phyloP scores from a whole-genome alignment of 2,888 invertebrate genomes.

The Chalcis sispes region DNA sequence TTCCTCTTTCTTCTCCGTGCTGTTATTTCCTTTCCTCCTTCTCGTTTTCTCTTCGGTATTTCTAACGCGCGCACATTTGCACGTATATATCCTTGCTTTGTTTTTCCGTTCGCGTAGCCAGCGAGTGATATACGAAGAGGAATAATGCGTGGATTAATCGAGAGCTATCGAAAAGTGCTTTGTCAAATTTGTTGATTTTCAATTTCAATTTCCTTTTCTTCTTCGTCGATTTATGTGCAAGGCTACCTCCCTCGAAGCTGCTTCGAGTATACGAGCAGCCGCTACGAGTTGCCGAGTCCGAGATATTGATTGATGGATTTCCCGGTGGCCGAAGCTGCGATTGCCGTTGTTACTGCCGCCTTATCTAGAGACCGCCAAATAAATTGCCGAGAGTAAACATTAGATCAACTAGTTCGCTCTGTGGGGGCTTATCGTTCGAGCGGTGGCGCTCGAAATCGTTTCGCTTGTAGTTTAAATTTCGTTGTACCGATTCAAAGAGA shows the following conservation, averaged over 20 bases:
- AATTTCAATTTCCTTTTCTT: neutral
- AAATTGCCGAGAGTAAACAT: too few relatives aligned
- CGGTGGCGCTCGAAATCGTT: too few relatives aligned
- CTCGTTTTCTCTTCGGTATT: neutral
- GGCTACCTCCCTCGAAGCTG: too few relatives aligned
- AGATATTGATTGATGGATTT: slow-evolving; percentile 31
- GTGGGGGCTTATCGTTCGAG: too few relatives aligned
- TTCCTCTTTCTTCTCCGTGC: neutral
- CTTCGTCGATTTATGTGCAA: neutral
- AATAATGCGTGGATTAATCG: slow-evolving; percentile 21
- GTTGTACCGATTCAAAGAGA: too few relatives aligned
- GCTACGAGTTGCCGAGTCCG: neutral
- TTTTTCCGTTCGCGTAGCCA: neutral
- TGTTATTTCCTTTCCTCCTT: neutral
- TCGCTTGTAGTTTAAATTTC: too few relatives aligned
- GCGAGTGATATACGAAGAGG: too few relatives aligned
- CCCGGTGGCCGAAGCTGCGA: neutral
- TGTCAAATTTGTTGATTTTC: slow-evolving; percentile 2
- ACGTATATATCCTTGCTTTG: neutral
- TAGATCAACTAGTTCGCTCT: too few relatives aligned
- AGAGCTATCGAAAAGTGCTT: slow-evolving; percentile 21
- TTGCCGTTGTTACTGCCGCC: too few relatives aligned
- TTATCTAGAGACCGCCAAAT: too few relatives aligned
- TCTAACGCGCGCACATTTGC: slow-evolving; percentile 13
- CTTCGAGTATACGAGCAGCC: too few relatives aligned